A percentile compares a stretch with the other conserved stretches of the same genome.
Evolutionary conservation across 92 coral and sea anemone genomes (phyloP).

Genomic region (Epizoanthus fatuus): DNA sequence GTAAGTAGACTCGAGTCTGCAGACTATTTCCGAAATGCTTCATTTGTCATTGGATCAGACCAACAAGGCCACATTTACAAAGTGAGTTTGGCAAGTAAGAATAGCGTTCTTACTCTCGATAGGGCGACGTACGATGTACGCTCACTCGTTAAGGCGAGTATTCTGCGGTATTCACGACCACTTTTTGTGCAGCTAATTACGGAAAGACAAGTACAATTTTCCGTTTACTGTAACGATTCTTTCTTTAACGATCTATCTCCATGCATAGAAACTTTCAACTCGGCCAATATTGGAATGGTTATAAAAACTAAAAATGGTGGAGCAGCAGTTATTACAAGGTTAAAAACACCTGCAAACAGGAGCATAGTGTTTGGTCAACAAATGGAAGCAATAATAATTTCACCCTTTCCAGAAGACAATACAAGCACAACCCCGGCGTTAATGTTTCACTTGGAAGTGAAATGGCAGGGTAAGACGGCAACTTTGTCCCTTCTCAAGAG

Average conservation of each 20-base stretch:
- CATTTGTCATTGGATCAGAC: conserved; percentile 49
- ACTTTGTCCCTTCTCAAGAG: conserved; percentile 36
- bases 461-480: conserved; percentile 57
- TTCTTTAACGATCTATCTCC: conserved; percentile 48
- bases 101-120: conserved; percentile 41
- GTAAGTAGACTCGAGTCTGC: conserved; percentile 48
- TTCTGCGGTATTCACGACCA: conserved; percentile 48
- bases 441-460: conserved; percentile 49
- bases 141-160: not conserved
- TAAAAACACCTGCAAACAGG: conserved; percentile 31
- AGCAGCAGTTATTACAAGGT: conserved; percentile 73
- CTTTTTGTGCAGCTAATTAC: conserved; percentile 67
- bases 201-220: conserved; percentile 70
- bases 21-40: conserved; percentile 1
- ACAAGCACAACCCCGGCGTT: conserved; percentile 58
- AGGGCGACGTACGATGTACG: conserved; percentile 12
- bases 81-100: conserved; percentile 40
- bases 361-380: conserved; percentile 59
- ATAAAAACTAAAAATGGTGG: conserved; percentile 86
- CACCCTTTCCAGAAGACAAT: conserved; percentile 59
- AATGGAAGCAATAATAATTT: conserved; percentile 60
- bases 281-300: conserved; percentile 74
- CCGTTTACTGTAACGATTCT: conserved; percentile 62
- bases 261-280: conserved; percentile 69
- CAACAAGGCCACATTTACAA: conserved; percentile 55